These are phyloP conservation scores for Epizoanthus ramosus DNA, from an alignment of 92 coral and sea anemone genomes.

Conservation along the genomic window DNA sequence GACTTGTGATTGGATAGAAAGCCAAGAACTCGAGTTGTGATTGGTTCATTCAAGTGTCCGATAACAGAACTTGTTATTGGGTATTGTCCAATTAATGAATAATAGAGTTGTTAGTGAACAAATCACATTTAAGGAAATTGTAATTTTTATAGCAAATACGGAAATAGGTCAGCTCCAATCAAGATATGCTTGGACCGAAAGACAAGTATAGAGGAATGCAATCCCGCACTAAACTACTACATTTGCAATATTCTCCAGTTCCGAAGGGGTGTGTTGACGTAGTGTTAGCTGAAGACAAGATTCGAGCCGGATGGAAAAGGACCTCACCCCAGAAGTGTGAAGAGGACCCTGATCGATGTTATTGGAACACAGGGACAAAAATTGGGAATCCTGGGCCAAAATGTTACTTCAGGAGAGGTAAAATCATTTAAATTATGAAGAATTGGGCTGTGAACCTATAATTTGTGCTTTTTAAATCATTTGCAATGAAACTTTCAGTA, in stretches of 20 bases:
- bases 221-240: neutral
- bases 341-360: constrained; percentile 58
- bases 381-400: constrained; percentile 13
- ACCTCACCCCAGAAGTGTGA: constrained; percentile 49
- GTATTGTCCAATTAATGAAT: too few relatives aligned
- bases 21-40: too few relatives aligned
- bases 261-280: constrained; percentile 61
- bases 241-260: constrained; percentile 16
- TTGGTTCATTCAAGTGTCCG: too few relatives aligned
- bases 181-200: neutral
- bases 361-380: constrained; percentile 18
- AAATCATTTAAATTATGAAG: neutral
- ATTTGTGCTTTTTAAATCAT: too few relatives aligned
- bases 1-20: too few relatives aligned
- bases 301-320: constrained; percentile 42
- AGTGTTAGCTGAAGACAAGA: neutral
- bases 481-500: too few relatives aligned
- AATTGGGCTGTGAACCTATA: too few relatives aligned
- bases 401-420: constrained; percentile 63
- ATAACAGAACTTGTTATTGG: too few relatives aligned
- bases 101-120: too few relatives aligned
- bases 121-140: too few relatives aligned
- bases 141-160: too few relatives aligned
- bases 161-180: too few relatives aligned
- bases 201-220: neutral